Evolutionary conservation across 2,888 invertebrate species (phyloP).

Genomic region (Seira musarum): DNA sequence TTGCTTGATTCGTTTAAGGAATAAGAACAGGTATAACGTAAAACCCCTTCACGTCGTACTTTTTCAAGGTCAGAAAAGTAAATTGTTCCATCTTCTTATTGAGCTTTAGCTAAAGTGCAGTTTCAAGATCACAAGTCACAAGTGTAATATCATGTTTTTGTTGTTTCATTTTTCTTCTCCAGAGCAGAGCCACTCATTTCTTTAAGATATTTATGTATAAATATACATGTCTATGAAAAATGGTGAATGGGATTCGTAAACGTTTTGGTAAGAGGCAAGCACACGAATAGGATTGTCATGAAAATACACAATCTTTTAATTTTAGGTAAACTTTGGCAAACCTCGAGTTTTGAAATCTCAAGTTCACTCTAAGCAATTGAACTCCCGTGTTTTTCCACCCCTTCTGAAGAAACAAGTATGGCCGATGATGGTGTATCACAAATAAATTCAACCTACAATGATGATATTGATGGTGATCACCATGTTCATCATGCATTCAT

Average conservation of each 20-base stretch:
- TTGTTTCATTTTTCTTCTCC: no score
- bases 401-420: background rate
- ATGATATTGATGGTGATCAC: conserved; percentile 6
- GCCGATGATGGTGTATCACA: background rate
- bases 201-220: background rate
- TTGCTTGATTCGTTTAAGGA: background rate
- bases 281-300: no score
- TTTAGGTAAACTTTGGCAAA: background rate
- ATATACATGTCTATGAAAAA: background rate
- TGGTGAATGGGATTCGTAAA: background rate
- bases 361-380: background rate
- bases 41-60: conserved; percentile 18
- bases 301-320: background rate
- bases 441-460: conserved; percentile 1
- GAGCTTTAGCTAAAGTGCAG: background rate
- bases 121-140: background rate
- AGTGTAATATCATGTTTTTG: no score
- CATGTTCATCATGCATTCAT: conserved; percentile 14
- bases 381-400: conserved; percentile 8
- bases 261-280: no score
- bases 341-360: conserved; percentile 1
- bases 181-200: background rate
- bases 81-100: conserved; percentile 1
- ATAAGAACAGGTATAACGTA: background rate
- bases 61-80: conserved; percentile 15